A percentile compares a stretch with the other conserved stretches of the same genome.
phyloP scores from a whole-genome alignment of 92 coral and sea anemone genomes.

The Montipora capitata region DNA sequence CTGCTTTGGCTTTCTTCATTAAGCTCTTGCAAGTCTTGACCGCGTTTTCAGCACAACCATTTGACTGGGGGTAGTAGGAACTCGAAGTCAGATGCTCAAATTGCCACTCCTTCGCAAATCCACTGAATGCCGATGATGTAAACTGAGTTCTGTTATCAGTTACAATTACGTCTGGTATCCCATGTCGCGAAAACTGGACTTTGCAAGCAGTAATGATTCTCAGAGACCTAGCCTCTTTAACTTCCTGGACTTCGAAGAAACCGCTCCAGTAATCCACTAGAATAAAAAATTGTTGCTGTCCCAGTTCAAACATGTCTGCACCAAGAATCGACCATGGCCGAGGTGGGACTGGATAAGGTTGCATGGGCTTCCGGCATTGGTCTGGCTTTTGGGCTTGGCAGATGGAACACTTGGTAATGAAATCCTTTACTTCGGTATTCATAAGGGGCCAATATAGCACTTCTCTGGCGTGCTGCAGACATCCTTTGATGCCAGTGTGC shows the following conservation, averaged over 20 bases:
- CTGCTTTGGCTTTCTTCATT: not conserved
- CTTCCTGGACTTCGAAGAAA: slow-evolving; percentile 60
- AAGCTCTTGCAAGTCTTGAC: not conserved
- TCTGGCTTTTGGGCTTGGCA: slow-evolving; percentile 55
- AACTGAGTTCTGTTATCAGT: slow-evolving; percentile 17
- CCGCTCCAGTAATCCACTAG: slow-evolving; percentile 61
- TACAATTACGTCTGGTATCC: slow-evolving; percentile 42
- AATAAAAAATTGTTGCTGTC: slow-evolving; percentile 49
- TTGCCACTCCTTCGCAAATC: no score
- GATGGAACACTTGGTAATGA: slow-evolving; percentile 37
- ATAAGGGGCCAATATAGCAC: slow-evolving; percentile 64
- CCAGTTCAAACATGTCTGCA: slow-evolving; percentile 55
- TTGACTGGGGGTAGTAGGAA: no score
- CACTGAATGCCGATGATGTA: no score
- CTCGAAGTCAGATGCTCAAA: not conserved
- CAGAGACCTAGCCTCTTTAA: slow-evolving; percentile 19
- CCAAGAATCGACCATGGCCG: slow-evolving; percentile 7
- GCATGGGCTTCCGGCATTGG: slow-evolving; percentile 55
- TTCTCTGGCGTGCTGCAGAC: slow-evolving; percentile 64
- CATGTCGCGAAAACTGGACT: slow-evolving; percentile 52
- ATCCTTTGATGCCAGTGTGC: slow-evolving; percentile 53
- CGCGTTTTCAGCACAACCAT: not conserved
- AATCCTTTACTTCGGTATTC: slow-evolving; percentile 66
- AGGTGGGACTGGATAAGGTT: slow-evolving; percentile 15
- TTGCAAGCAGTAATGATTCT: slow-evolving; percentile 39